A percentile compares a stretch with the other conserved stretches of the same genome.
Conservation (phyloP, 1,140 invertebrate genomes). For the Drosophila parvula region DNA sequence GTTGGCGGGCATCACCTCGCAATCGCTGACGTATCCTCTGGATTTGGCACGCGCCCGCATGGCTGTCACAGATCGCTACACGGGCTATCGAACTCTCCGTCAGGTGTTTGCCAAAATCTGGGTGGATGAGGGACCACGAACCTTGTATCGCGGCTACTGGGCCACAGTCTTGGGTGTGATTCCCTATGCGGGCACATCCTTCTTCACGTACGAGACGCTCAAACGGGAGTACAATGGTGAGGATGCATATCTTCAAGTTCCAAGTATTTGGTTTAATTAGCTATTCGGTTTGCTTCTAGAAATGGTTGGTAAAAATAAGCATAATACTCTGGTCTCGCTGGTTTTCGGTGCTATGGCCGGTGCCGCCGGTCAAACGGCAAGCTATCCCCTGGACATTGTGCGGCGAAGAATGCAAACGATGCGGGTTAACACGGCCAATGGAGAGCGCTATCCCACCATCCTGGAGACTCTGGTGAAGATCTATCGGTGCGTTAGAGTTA, state of each 20-base stretch:
- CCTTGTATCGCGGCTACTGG: conserved; percentile 94
- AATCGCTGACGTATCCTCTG: conserved; percentile 96
- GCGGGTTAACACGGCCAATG: conserved; percentile 54
- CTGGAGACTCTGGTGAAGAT: conserved; percentile 73
- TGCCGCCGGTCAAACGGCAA: conserved; percentile 96
- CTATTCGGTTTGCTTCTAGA: conserved; percentile 44
- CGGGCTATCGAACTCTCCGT: conserved; percentile 85
- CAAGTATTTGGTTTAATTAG: neutral
- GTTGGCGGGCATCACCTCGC: conserved; percentile 96
- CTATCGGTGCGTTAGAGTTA: conserved; percentile 58
- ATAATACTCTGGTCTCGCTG: conserved; percentile 88
- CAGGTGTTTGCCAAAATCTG: conserved; percentile 94
- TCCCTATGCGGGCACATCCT: conserved; percentile 98
- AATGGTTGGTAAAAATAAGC: conserved; percentile 82
- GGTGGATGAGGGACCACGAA: conserved; percentile 90
- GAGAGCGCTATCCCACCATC: conserved; percentile 67
- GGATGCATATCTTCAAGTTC: neutral
- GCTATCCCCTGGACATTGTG: conserved; percentile 90
- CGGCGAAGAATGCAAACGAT: conserved; percentile 83
- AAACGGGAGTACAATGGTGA: conserved; percentile 92
- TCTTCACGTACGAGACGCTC: conserved; percentile 98
- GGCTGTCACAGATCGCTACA: conserved; percentile 94
- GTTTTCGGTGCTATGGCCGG: conserved; percentile 96
- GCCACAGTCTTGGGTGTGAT: conserved; percentile 97
- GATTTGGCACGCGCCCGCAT: conserved; percentile 98